Conservation (phyloP, 2,797 vertebrate genomes). For the Tiaroga cobitis region DNA sequence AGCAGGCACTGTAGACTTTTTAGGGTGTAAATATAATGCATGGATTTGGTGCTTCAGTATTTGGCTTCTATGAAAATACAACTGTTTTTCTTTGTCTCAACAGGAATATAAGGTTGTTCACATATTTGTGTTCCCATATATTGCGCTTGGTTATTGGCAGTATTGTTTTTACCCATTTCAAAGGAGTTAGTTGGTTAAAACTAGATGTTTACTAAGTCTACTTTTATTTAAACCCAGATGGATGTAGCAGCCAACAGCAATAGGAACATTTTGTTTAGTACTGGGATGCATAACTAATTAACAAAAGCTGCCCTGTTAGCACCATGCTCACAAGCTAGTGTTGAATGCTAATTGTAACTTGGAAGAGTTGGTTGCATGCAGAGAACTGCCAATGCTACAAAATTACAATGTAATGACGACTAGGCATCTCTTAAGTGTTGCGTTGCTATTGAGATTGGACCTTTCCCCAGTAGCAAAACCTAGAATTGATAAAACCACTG, state of each 20-base stretch:
- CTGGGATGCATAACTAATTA: conserved; percentile 80
- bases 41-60: background rate
- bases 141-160: background rate
- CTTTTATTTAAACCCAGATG: conserved; percentile 41
- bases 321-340: conserved; percentile 66
- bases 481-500: background rate
- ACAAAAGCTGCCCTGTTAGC: conserved; percentile 79
- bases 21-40: background rate
- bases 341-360: conserved; percentile 76
- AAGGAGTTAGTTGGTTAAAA: conserved; percentile 55
- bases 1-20: background rate
- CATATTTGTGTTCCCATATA: background rate
- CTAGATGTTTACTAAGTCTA: conserved; percentile 56
- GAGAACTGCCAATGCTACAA: conserved; percentile 63
- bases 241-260: conserved; percentile 68
- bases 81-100: background rate
- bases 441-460: background rate
- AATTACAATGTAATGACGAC: conserved; percentile 58
- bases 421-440: conserved; percentile 24
- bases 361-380: conserved; percentile 60
- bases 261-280: conserved; percentile 73
- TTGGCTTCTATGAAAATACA: background rate
- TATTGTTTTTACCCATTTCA: background rate
- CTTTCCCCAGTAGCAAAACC: background rate
- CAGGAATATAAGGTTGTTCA: background rate